Evolutionary conservation across 2,113 vertebrate genomes (phyloP).

Genomic region (Hipposideros armiger): DNA sequence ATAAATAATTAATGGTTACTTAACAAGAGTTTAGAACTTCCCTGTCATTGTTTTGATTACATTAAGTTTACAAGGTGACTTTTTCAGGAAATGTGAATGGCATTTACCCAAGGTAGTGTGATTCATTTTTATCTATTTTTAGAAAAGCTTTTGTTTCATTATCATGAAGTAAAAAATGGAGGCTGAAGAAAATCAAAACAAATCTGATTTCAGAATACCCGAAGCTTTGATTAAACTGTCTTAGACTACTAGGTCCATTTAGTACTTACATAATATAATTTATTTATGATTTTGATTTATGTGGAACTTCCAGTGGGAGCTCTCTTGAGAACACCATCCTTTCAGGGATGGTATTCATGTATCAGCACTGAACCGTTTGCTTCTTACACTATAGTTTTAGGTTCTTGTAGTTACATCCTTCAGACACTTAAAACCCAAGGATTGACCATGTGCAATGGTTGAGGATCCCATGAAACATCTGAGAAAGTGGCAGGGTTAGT

Average conservation of each 20-base stretch:
- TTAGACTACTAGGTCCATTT: constrained; percentile 65
- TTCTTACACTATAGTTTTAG: not conserved
- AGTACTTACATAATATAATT: constrained; percentile 77
- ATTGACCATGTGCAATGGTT: not conserved
- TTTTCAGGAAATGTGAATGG: constrained; percentile 58
- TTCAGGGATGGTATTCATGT: constrained; percentile 9
- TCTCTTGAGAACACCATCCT: constrained; percentile 50
- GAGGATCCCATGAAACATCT: not conserved
- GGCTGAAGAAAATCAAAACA: constrained; percentile 73
- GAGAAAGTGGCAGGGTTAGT: not conserved
- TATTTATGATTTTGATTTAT: constrained; percentile 81
- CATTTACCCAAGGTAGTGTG: constrained; percentile 60
- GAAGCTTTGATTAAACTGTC: constrained; percentile 74
- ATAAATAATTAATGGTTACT: constrained; percentile 75
- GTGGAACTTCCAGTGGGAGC: constrained; percentile 36
- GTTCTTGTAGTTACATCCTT: not conserved
- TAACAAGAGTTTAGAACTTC: constrained; percentile 66
- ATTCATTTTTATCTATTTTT: constrained; percentile 74
- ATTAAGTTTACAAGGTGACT: constrained; percentile 65
- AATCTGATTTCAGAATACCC: constrained; percentile 73
- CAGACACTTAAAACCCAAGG: not conserved
- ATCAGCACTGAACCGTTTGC: not conserved
- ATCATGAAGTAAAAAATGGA: constrained; percentile 67
- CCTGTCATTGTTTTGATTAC: constrained; percentile 56
- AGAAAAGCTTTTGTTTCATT: constrained; percentile 75